Base-by-base conservation (phyloP, 2,888 invertebrate genomes). In the Drosophila tripunctata region DNA sequence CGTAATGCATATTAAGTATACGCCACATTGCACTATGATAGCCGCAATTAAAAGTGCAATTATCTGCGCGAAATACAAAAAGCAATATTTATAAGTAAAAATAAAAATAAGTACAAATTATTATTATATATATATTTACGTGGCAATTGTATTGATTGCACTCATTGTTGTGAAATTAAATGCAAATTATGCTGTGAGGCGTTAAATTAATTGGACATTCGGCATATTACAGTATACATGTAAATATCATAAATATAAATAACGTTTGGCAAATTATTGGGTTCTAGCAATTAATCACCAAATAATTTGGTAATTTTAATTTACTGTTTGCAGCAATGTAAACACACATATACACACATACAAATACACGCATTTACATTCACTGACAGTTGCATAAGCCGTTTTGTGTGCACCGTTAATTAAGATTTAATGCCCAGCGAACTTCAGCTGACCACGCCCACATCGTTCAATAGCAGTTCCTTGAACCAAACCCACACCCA, bases 301-400 rank as follows among this genome's bases (percentile, higher is more conserved):
- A 76, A 84, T 87, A 82, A 87, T 80, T 87, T 84, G 78, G 71
- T 77, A 77, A 87, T 88, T 88, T 84, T 86, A 86, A 80, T 84
- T 75, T 75, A 79, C 79, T 83, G 72, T 56, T 55, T 44, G 33
- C 43, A 57, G 41, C 57, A 61, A 47, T 61, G 66, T 66, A 67
- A 80, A 76, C 76, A 76, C 75, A 58, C 44, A 48, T 35, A 36
- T 40, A 61, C 33, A 60, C 65, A 61, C 45, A 24, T 14, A 33
- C 24, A 17, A 31, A 30, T 40, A 58, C 31, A 40, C 35, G 10
- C 30, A 33, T 17, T 15, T 40, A 35, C 52, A 65, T 30, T 17
- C 30, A 50, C 22, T 62, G 69, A 58, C 65, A 70, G 57, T 68
- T 62, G 57, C 67, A 75, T 63, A 64, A 63, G 60, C 54, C 43